phyloP scores from a whole-genome alignment of 2,888 invertebrate genomes.

The Panopea generosa region DNA sequence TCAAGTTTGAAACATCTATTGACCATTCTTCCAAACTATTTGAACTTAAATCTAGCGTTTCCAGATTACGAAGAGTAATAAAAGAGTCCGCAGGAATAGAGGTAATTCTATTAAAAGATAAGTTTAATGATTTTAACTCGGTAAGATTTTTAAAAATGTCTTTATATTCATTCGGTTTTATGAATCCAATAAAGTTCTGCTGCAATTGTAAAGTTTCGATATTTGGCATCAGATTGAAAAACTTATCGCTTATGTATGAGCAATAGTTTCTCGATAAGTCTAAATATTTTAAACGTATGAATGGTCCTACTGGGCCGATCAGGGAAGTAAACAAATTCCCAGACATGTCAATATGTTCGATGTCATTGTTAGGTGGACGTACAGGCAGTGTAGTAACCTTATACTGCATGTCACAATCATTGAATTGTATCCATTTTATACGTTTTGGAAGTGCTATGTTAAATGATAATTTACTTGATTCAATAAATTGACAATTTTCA shows the following conservation, averaged over 20 bases:
- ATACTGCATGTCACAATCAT: slow-evolving; percentile 17
- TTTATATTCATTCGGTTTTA: neutral
- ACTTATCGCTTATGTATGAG: neutral
- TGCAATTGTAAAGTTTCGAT: slow-evolving; percentile 25
- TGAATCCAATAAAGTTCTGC: slow-evolving; percentile 31
- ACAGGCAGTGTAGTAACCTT: neutral
- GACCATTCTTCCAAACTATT: slow-evolving; percentile 24
- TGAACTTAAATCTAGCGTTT: slow-evolving; percentile 30
- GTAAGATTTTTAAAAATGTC: slow-evolving; percentile 25
- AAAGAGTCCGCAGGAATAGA: slow-evolving; percentile 2
- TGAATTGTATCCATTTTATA: slow-evolving; percentile 4
- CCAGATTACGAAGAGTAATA: slow-evolving; percentile 1
- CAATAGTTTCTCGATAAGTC: slow-evolving; percentile 40
- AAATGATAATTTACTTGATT: neutral
- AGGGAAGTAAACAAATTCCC: slow-evolving; percentile 19
- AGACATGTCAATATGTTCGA: slow-evolving; percentile 27
- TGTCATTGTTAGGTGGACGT: slow-evolving; percentile 1
- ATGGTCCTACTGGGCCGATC: slow-evolving; percentile 20
- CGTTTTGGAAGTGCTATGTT: neutral
- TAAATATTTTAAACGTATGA: slow-evolving; percentile 19
- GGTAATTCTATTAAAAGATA: slow-evolving; percentile 28
- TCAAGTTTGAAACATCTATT: slow-evolving; percentile 6
- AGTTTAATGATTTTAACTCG: slow-evolving; percentile 21
- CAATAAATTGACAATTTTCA: slow-evolving; percentile 11
- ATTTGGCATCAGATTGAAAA: slow-evolving; percentile 8